A percentile compares a stretch with the other conserved stretches of the same genome.
Conservation (phyloP, 2,797 vertebrate species). For the Meda fulgida region DNA sequence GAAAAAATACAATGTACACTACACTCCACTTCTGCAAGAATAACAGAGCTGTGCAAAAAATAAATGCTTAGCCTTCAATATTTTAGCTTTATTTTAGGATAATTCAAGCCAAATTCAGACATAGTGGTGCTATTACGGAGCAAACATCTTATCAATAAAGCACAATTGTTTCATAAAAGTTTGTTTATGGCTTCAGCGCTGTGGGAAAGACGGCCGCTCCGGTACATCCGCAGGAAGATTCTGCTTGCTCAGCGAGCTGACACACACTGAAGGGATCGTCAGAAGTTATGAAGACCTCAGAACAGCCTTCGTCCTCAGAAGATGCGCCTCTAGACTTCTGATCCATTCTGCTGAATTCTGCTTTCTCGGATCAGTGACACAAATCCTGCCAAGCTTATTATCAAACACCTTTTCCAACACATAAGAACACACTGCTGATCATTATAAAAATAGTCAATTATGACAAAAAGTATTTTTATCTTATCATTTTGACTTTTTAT, state of each 20-base stretch:
- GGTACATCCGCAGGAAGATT: too few species aligned
- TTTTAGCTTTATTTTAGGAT: slow-evolving; percentile 22
- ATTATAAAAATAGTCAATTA: neutral
- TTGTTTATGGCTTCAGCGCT: slow-evolving; percentile 15
- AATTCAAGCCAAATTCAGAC: slow-evolving; percentile 37
- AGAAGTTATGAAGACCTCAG: slow-evolving; percentile 41
- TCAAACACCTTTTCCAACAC: slow-evolving; percentile 2
- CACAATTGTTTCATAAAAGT: slow-evolving; percentile 31
- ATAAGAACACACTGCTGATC: neutral
- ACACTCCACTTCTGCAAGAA: neutral
- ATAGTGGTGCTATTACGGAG: slow-evolving; percentile 16
- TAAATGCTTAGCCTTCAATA: slow-evolving; percentile 32
- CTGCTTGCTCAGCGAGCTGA: slow-evolving; percentile 47
- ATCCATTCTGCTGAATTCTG: slow-evolving; percentile 45
- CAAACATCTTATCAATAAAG: slow-evolving; percentile 26
- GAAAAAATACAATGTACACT: slow-evolving; percentile 17
- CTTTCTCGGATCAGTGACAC: slow-evolving; percentile 15
- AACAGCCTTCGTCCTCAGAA: slow-evolving; percentile 19
- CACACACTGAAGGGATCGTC: slow-evolving; percentile 21
- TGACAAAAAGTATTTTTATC: neutral
- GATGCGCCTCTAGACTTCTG: slow-evolving; percentile 17
- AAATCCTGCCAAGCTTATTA: slow-evolving; percentile 24
- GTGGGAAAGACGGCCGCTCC: too few species aligned
- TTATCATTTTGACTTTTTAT: too few species aligned
- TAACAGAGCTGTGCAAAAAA: neutral